phyloP scores from a whole-genome alignment of 2,797 vertebrate species.

The Gymnopithys bicolor region DNA sequence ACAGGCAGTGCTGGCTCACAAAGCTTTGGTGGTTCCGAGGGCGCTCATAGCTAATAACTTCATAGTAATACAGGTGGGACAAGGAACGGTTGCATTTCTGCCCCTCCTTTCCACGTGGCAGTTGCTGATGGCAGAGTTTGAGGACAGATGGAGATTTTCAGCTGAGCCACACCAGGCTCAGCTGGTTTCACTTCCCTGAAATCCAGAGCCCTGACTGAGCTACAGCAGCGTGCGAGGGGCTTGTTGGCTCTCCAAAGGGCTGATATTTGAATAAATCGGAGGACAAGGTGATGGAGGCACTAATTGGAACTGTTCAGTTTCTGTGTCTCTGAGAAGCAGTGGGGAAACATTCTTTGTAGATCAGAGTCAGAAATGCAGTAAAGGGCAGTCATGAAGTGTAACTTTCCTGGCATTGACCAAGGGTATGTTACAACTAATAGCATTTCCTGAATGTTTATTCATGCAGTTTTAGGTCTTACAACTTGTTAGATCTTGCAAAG shows the following conservation, averaged over 20 bases:
- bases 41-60: too few species aligned
- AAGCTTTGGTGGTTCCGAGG: too few species aligned
- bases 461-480: neutral
- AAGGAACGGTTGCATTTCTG: too few species aligned
- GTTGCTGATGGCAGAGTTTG: neutral
- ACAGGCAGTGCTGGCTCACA: too few species aligned
- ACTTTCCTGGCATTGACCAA: neutral
- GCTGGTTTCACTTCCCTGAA: constrained; percentile 36
- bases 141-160: constrained; percentile 38
- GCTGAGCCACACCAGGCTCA: neutral
- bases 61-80: too few species aligned
- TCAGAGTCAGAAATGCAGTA: neutral
- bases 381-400: neutral
- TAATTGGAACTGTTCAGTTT: neutral
- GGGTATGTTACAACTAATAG: neutral
- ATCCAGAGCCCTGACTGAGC: neutral
- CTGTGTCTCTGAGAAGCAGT: neutral
- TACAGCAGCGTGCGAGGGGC: neutral
- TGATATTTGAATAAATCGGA: neutral
- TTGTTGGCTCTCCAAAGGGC: neutral
- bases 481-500: neutral
- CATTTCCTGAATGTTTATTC: neutral
- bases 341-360: neutral
- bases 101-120: too few species aligned
- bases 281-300: neutral